phyloP scores from a whole-genome alignment of 2,888 invertebrate species.

The Pterostichus niger region DNA sequence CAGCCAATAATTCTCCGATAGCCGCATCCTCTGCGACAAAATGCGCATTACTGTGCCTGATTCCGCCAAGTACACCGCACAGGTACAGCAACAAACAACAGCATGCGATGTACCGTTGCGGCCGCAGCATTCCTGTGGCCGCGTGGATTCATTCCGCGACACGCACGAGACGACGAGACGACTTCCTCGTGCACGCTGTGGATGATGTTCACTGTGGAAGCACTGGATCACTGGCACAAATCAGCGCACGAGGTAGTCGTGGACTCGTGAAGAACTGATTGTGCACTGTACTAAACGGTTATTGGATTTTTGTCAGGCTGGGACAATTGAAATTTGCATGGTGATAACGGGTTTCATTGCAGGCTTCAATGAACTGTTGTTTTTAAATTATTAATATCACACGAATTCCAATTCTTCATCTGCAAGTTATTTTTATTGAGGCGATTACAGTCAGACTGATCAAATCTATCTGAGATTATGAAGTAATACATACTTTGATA shows the following conservation, averaged over 20 bases:
- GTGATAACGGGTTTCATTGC: conserved; percentile 22
- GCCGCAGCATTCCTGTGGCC: conserved; percentile 2
- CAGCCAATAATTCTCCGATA: conserved; percentile 28
- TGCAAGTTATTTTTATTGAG: too few species aligned
- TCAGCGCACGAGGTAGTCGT: conserved; percentile 2
- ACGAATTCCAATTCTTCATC: too few species aligned
- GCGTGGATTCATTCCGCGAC: conserved; percentile 22
- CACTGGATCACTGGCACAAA: conserved; percentile 38
- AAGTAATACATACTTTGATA: too few species aligned
- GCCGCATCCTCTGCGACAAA: conserved; percentile 35
- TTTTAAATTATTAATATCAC: too few species aligned
- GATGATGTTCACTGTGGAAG: conserved; percentile 1
- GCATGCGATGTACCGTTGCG: conserved; percentile 41
- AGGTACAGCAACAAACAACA: too few species aligned
- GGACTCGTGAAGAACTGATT: not conserved
- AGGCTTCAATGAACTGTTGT: conserved; percentile 26
- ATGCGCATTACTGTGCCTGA: not conserved
- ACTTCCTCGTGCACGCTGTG: not conserved
- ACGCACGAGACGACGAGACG: conserved; percentile 3
- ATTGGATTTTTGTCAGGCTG: not conserved
- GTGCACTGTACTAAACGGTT: conserved; percentile 1
- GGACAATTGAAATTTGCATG: conserved; percentile 39
- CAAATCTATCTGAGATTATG: too few species aligned
- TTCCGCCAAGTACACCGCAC: not conserved
- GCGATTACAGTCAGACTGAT: too few species aligned